Evolutionary conservation across 2,797 vertebrate genomes (phyloP).

Genomic region (Leuciscus waleckii): DNA sequence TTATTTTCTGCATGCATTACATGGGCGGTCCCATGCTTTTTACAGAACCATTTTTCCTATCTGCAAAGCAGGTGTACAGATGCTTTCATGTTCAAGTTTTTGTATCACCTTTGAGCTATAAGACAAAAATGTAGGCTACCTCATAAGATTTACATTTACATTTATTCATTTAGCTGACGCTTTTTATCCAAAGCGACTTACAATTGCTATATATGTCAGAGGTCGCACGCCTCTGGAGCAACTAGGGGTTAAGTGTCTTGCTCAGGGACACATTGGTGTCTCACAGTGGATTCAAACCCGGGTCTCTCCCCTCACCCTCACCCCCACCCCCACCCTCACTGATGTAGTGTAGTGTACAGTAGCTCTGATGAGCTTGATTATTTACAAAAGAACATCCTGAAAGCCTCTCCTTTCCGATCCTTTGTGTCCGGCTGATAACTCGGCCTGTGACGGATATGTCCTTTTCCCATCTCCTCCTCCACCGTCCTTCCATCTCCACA

Average conservation of each 20-base stretch:
- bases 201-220: too few species aligned
- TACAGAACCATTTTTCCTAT: neutral
- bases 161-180: too few species aligned
- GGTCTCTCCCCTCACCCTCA: too few species aligned
- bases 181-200: too few species aligned
- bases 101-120: neutral
- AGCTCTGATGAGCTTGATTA: neutral
- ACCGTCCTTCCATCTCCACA: constrained; percentile 2
- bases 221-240: too few species aligned
- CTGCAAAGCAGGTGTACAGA: neutral
- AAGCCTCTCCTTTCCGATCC: constrained; percentile 45
- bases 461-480: constrained; percentile 39
- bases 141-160: too few species aligned
- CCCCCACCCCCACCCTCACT: too few species aligned
- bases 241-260: too few species aligned
- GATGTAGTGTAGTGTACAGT: neutral
- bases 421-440: constrained; percentile 19
- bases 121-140: neutral
- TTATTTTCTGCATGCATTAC: too few species aligned
- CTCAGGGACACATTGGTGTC: too few species aligned
- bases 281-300: too few species aligned
- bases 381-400: constrained; percentile 68
- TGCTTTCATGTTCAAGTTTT: neutral
- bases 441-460: constrained; percentile 16
- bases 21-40: neutral